Base-by-base conservation (phyloP, 2,113 vertebrate genomes). In the Urocitellus parryii region DNA sequence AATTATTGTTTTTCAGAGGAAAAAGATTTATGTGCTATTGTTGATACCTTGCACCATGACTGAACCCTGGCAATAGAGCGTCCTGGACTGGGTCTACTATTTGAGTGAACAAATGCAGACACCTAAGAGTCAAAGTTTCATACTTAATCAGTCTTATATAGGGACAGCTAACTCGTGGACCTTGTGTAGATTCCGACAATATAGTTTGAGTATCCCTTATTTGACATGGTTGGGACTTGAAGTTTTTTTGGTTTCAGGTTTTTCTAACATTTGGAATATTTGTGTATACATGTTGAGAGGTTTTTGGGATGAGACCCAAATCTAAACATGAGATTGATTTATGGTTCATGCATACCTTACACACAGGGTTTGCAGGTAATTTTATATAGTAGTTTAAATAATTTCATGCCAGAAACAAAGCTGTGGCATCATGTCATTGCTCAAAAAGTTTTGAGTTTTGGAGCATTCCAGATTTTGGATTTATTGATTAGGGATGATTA, bases 31-130 rank as follows among this genome's bases (percentile, higher is more conserved):
- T 4, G 8, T 11, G 2, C 13, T 32, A 32, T 22, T 10, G 34
- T 27, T 65, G 3, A 0, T 6, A 39, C 25, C 6, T 16, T 27
- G 6, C 9, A 63, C 9, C 11, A 2, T 0, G 29, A 4, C 42
- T 2, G 7, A 8, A 63, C 1, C 29, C 12, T 13, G 4, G 16
- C 39, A 53, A 27, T 13, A 3, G 29, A 4, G 8, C 5, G 13
- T n/a, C 42, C 34, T 2, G 32, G 18, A 4, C n/a, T 53, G 1
- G 37, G 20, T 29, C 42, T 56, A 11, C 42, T 10, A 37, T 10
- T n/a, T 68, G 51, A 87, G 9, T 37, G 13, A 67, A 56, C 9
- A 27, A 78, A 42, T 22, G 20, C n/a, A 29, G 37, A 48, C 2
- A 29, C 29, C 29, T 16, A 4, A 51, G 39, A 53, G 17, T 51